A percentile compares a stretch with the other conserved stretches of the same genome.
Conservation (phyloP, 1,140 invertebrate genomes). For the Sarcophaga peregrina region DNA sequence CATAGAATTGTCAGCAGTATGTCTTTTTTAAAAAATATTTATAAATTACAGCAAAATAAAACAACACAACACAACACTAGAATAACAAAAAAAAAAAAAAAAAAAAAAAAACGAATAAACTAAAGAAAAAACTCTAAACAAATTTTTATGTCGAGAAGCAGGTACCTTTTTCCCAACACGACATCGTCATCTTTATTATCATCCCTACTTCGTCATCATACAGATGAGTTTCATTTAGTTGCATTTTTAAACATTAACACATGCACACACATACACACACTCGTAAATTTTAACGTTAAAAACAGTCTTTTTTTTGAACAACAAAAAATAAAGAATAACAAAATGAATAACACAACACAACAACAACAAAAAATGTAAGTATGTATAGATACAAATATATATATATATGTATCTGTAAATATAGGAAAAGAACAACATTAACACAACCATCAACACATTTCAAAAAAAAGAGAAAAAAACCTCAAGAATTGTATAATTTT, state of each 20-base stretch:
- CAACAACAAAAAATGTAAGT: no score
- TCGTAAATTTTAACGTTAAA: neutral
- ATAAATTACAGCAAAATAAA: conserved; percentile 1
- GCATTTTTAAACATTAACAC: neutral
- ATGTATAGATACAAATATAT: no score
- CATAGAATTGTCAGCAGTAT: conserved; percentile 14
- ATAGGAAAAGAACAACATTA: no score
- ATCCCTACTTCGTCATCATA: conserved; percentile 2
- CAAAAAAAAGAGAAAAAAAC: no score
- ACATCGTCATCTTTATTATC: neutral
- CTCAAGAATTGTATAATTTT: no score
- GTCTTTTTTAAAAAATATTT: neutral
- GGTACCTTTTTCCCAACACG: neutral
- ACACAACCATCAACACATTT: no score
- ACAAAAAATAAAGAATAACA: neutral
- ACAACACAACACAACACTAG: neutral
- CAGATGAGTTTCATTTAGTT: neutral
- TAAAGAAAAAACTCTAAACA: neutral
- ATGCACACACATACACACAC: neutral
- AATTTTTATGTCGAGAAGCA: neutral
- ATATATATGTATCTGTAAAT: no score
- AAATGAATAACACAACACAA: neutral
- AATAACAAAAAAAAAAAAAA: neutral
- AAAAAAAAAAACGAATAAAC: no score
- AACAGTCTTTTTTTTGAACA: neutral